Conservation (phyloP, 2,888 invertebrate genomes). For the Bombylius discolor region DNA sequence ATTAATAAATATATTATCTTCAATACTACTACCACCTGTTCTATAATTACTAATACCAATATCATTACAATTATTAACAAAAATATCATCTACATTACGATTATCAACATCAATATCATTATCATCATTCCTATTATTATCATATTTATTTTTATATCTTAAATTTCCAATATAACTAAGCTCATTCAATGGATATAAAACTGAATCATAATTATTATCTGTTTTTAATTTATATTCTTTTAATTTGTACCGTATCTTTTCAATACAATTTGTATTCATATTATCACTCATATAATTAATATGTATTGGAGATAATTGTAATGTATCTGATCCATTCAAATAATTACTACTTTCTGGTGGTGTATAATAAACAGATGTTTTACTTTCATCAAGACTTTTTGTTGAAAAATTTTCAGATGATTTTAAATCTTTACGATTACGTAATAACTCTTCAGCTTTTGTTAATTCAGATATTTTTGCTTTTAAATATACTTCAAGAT, state of each 20-base stretch:
- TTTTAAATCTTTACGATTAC: slow-evolving; percentile 25
- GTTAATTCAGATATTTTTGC: slow-evolving; percentile 24
- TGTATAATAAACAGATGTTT: slow-evolving; percentile 66
- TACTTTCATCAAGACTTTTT: slow-evolving; percentile 41
- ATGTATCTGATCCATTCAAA: slow-evolving; percentile 1
- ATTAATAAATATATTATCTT: background rate
- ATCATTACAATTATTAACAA: too few relatives aligned
- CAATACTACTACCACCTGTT: background rate
- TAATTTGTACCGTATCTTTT: background rate
- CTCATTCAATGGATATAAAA: background rate
- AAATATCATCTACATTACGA: background rate
- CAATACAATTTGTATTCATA: background rate
- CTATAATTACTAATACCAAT: too few relatives aligned
- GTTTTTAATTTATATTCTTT: background rate
- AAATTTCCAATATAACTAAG: background rate
- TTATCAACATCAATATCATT: background rate
- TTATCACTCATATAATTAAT: slow-evolving; percentile 4
- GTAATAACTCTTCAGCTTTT: slow-evolving; percentile 24
- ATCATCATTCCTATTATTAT: background rate
- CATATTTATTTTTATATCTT: background rate
- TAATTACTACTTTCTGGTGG: slow-evolving; percentile 50
- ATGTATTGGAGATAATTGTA: slow-evolving; percentile 5
- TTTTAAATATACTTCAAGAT: slow-evolving; percentile 35
- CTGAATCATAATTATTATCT: background rate
- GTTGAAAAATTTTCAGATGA: slow-evolving; percentile 25